A percentile compares a stretch with the other conserved stretches of the same genome.
phyloP scores from a whole-genome alignment of 2,113 vertebrate species.

The Halichoeres trimaculatus region DNA sequence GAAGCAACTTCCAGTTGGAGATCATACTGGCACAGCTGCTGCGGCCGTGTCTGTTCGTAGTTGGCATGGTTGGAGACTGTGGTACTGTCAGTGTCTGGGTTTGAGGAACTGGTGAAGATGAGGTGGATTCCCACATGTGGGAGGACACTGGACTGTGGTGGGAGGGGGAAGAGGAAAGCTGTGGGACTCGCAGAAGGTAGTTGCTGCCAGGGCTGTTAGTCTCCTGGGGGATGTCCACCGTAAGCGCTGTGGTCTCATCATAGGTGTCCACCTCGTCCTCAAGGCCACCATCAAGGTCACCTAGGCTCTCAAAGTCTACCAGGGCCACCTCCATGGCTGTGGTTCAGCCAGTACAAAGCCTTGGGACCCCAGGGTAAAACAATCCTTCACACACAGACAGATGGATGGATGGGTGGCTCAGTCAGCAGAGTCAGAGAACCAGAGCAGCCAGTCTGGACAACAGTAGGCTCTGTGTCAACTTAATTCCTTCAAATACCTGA shows the following conservation, averaged over 20 bases:
- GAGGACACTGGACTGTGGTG: conserved; percentile 48
- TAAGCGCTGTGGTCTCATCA: conserved; percentile 79
- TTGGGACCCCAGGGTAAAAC: conserved; percentile 46
- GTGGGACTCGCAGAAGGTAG: conserved; percentile 37
- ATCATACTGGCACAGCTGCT: conserved; percentile 86
- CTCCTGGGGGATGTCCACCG: conserved; percentile 68
- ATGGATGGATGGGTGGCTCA: conserved; percentile 15
- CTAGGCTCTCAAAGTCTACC: conserved; percentile 89
- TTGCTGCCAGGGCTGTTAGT: conserved; percentile 44
- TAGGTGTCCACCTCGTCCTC: conserved; percentile 82
- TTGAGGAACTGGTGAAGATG: conserved; percentile 45
- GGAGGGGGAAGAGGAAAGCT: conserved; percentile 36
- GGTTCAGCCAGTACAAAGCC: conserved; percentile 52
- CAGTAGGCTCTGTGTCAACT: neutral
- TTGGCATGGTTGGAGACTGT: conserved; percentile 65
- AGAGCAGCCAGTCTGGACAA: conserved; percentile 30
- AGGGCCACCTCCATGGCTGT: conserved; percentile 93
- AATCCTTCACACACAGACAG: conserved; percentile 1
- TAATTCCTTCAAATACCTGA: conserved; percentile 45
- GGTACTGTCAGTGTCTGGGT: conserved; percentile 58
- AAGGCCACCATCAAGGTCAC: conserved; percentile 79
- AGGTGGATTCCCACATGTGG: conserved; percentile 67
- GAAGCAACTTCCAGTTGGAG: conserved; percentile 88
- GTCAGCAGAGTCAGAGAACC: conserved; percentile 12
- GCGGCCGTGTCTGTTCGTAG: conserved; percentile 70